Conservation (phyloP, 2,113 vertebrate genomes). For the Bubo bubo region DNA sequence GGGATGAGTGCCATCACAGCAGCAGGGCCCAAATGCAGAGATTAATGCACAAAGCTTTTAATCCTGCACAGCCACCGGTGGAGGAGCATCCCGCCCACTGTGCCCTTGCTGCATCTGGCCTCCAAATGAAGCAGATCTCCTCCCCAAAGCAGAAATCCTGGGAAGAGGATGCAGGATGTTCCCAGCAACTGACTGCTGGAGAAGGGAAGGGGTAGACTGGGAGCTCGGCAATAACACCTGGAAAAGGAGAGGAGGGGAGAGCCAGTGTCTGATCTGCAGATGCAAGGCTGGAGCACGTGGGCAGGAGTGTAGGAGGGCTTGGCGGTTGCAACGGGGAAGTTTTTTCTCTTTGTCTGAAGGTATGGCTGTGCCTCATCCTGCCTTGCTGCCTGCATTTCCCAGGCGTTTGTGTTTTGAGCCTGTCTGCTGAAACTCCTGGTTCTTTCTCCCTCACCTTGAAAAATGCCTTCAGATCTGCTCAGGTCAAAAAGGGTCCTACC, state of each 20-base stretch:
- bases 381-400: not conserved
- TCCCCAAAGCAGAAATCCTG: not conserved
- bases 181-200: not conserved
- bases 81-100: not conserved
- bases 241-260: not conserved
- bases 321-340: not conserved
- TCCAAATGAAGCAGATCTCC: not conserved
- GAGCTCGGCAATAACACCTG: not conserved
- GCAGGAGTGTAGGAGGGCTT: slow-evolving; percentile 16
- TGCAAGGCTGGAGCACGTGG: not conserved
- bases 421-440: not conserved
- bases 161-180: not conserved
- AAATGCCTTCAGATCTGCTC: not conserved
- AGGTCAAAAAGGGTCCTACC: not conserved
- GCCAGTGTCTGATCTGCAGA: not conserved
- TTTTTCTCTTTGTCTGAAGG: slow-evolving; percentile 4
- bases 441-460: not conserved
- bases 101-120: not conserved
- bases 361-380: not conserved
- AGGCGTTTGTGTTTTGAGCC: not conserved
- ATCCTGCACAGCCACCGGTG: not conserved
- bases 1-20: not conserved
- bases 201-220: not conserved
- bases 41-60: not conserved
- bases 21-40: not conserved